Evolutionary conservation across 23 tunicate genomes (phyloP).

Genomic region (Halocynthia roretzi): DNA sequence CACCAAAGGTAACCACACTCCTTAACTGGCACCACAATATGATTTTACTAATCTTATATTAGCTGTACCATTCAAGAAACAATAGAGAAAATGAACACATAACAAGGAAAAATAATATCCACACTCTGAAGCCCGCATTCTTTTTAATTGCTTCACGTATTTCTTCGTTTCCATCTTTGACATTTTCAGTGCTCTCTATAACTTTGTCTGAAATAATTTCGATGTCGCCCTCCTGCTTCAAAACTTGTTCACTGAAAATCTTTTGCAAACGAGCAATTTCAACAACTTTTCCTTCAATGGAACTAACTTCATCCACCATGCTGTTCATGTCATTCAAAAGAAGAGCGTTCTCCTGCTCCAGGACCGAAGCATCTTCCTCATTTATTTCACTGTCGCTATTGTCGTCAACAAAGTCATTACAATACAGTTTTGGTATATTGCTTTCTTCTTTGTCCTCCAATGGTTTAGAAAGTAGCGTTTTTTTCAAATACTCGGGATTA

Average conservation of each 20-base stretch:
- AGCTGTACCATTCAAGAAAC: slow-evolving; percentile 90
- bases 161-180: slow-evolving; percentile 85
- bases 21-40: no score
- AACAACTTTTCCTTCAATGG: slow-evolving; percentile 82
- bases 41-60: background rate
- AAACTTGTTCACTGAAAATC: slow-evolving; percentile 80
- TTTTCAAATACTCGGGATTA: slow-evolving; percentile 13
- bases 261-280: slow-evolving; percentile 79
- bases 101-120: slow-evolving; percentile 72
- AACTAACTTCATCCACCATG: slow-evolving; percentile 67
- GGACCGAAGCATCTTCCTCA: slow-evolving; percentile 55
- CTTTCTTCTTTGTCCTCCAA: background rate
- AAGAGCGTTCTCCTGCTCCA: slow-evolving; percentile 62
- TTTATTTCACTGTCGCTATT: slow-evolving; percentile 39
- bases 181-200: slow-evolving; percentile 82
- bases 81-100: slow-evolving; percentile 84
- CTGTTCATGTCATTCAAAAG: slow-evolving; percentile 67
- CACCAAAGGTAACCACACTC: no score
- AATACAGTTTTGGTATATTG: background rate
- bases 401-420: slow-evolving; percentile 3
- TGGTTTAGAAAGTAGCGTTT: background rate
- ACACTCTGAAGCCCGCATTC: slow-evolving; percentile 79
- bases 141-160: slow-evolving; percentile 75
- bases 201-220: slow-evolving; percentile 66
- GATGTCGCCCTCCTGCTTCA: slow-evolving; percentile 67